A percentile compares a stretch with the other conserved stretches of the same genome.
These are phyloP conservation scores for Burhinus bistriatus DNA, from an alignment of 2,113 vertebrate genomes.

Conservation along the genomic window DNA sequence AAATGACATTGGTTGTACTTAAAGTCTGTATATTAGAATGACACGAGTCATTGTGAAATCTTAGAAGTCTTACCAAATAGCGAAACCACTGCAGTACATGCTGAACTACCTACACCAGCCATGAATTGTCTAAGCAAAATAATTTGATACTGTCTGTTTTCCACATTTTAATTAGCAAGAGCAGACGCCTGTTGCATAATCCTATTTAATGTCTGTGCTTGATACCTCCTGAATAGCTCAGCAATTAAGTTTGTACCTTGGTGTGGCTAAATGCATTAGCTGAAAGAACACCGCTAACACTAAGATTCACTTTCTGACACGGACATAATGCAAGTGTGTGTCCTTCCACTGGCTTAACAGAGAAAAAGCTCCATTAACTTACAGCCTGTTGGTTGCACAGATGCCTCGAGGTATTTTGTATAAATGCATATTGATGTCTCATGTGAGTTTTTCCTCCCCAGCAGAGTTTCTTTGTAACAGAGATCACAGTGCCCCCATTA, in stretches of 20 bases:
- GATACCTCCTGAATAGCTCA: not conserved
- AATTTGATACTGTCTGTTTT: constrained; percentile 28
- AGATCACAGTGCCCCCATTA: not conserved
- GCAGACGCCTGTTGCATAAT: constrained; percentile 22
- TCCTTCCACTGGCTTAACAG: not conserved
- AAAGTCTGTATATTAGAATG: not conserved
- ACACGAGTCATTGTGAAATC: not conserved
- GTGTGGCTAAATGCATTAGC: not conserved
- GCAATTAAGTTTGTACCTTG: not conserved
- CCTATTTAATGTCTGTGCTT: constrained; percentile 23
- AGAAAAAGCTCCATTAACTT: constrained; percentile 13
- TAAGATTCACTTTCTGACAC: not conserved
- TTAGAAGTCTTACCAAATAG: not conserved
- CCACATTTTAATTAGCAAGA: constrained; percentile 51
- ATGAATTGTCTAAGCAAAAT: constrained; percentile 7
- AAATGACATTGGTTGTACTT: not conserved
- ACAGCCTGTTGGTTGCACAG: not conserved
- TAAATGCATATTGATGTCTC: constrained; percentile 12
- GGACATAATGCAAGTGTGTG: not conserved
- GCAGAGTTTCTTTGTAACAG: constrained; percentile 15
- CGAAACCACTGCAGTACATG: not conserved
- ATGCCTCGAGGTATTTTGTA: not conserved
- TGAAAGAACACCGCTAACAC: not conserved
- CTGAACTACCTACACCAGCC: not conserved
- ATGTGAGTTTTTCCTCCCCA: not conserved